Base-by-base conservation (phyloP, 1,140 invertebrate species). In the Heliconius melpomene region DNA sequence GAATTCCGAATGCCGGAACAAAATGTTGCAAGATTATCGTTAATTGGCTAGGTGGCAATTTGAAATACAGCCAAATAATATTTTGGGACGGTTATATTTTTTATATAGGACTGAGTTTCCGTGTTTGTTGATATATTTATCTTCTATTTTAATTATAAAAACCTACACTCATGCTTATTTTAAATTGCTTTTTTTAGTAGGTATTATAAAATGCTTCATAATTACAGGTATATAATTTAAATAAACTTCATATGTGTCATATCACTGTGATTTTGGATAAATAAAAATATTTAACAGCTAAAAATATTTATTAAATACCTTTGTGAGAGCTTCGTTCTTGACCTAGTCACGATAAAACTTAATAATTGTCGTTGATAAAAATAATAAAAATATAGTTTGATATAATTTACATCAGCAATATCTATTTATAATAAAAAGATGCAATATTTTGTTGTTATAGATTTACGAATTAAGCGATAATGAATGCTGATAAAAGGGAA, bases 51-150 rank as follows among this genome's bases (percentile, higher is more conserved):
- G 0, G 57, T 11, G n/a, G 23, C 60, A 29, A 66, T 66, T 66
- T 66, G 60, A 66, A 66, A 66, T 66, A 26, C 26, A 66, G 60
- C 60, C 60, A 66, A 66, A 29, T 26, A 66, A 60, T 26, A 26
- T 60, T 66, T 66, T 66, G 23, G 26, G 60, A 66, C 29, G 20
- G 60, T 66, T 11, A 52, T 52, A 13, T 26, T 66, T 66, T 66
- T 66, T 29, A 66, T 13, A 29, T 66, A 13, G 26, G 60, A 66
- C 6, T 6, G 3, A 66, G 60, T 66, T 66, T 66, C n/a, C 60
- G 60, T 66, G 26, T 26, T 29, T 8, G n/a, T 60, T 23, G n/a
- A n/a, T 23, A 66, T 66, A 16, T 66, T 26, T 5, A 26, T 66
- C 3, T 26, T 7, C 26, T 29, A 29, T 29, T 66, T 23, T 26